These are phyloP conservation scores for Perdita meconis DNA, from an alignment of 2,888 invertebrate species.

Conservation along the genomic window DNA sequence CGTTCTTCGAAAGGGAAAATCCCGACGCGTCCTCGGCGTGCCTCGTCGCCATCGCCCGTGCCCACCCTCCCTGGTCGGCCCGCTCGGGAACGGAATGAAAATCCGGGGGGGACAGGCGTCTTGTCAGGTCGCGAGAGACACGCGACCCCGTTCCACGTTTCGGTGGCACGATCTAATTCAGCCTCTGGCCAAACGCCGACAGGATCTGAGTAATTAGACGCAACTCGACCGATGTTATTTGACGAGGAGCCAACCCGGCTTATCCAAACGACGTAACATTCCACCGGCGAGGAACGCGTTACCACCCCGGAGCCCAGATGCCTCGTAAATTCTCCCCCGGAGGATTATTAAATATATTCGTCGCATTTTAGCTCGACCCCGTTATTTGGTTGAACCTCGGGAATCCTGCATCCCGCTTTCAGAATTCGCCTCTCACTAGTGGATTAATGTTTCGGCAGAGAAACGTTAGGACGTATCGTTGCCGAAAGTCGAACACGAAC, in stretches of 20 bases:
- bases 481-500: background rate
- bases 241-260: conserved; percentile 30
- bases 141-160: conserved; percentile 47
- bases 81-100: conserved; percentile 45
- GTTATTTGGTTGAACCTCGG: conserved; percentile 13
- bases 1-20: conserved; percentile 36
- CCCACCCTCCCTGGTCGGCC: background rate
- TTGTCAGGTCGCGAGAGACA: conserved; percentile 45
- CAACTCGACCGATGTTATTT: conserved; percentile 47
- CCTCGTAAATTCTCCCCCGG: conserved; percentile 43
- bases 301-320: background rate
- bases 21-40: conserved; percentile 45
- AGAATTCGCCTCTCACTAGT: background rate
- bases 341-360: conserved; percentile 50
- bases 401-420: conserved; percentile 1
- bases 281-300: conserved; percentile 22
- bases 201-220: conserved; percentile 51
- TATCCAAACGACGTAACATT: conserved; percentile 39
- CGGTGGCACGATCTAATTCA: conserved; percentile 40
- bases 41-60: conserved; percentile 9
- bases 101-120: conserved; percentile 41
- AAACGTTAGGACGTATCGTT: background rate
- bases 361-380: conserved; percentile 2
- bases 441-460: conserved; percentile 1
- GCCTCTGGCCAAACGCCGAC: conserved; percentile 16